phyloP scores from a whole-genome alignment of 2,888 invertebrate species.

The Chrysolina oricalcia region DNA sequence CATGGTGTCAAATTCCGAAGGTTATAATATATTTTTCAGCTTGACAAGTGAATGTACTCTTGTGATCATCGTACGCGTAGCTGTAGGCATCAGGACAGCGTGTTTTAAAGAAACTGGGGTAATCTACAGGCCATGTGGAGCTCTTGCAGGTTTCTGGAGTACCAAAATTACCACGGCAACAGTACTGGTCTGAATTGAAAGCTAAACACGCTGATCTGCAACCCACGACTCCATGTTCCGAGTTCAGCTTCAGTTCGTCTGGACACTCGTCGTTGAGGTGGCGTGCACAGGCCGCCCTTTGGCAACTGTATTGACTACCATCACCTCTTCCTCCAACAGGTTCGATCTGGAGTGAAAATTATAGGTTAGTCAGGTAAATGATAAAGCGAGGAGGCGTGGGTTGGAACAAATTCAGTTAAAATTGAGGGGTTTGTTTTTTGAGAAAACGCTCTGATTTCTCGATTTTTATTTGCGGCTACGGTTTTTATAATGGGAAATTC shows the following conservation, averaged over 20 bases:
- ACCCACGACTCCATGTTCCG: constrained; percentile 65
- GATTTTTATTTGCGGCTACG: too few species aligned
- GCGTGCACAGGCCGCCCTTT: constrained; percentile 63
- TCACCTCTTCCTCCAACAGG: constrained; percentile 61
- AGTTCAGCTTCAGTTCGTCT: constrained; percentile 61
- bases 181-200: constrained; percentile 72
- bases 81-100: constrained; percentile 74
- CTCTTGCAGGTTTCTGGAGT: constrained; percentile 70
- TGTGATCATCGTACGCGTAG: constrained; percentile 74
- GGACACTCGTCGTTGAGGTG: constrained; percentile 70
- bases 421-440: too few species aligned
- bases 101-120: constrained; percentile 70
- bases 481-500: too few species aligned
- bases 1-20: constrained; percentile 56
- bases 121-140: constrained; percentile 66
- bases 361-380: too few species aligned
- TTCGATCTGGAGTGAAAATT: constrained; percentile 59
- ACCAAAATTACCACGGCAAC: constrained; percentile 70
- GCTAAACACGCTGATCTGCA: constrained; percentile 73
- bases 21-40: constrained; percentile 63
- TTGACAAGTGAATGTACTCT: constrained; percentile 72
- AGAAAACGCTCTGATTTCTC: too few species aligned
- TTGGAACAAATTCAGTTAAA: too few species aligned
- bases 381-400: too few species aligned
- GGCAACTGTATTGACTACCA: constrained; percentile 67